Conservation (phyloP, 2,113 vertebrate species). For the Sphaerodactylus townsendi region DNA sequence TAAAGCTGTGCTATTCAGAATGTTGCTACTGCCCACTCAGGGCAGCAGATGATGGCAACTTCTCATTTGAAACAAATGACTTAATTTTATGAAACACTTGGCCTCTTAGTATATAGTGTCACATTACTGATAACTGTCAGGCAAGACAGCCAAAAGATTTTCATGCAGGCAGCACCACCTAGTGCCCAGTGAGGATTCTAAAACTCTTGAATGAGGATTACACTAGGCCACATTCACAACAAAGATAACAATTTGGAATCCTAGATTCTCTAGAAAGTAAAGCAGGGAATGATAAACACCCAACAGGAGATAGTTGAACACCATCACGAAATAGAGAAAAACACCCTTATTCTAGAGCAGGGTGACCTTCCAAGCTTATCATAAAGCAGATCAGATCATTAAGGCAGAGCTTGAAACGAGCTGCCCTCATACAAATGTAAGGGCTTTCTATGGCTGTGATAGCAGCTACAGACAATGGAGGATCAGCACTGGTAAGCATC, state of each 20-base stretch:
- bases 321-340: neutral
- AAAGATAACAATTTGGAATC: neutral
- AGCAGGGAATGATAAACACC: neutral
- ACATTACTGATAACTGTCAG: neutral
- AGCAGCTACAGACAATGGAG: too few relatives aligned
- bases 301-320: neutral
- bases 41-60: slow-evolving; percentile 48
- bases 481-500: too few relatives aligned
- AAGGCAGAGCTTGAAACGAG: too few relatives aligned
- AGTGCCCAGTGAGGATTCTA: neutral
- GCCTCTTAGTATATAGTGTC: slow-evolving; percentile 23
- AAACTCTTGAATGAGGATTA: neutral
- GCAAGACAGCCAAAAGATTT: neutral
- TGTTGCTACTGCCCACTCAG: slow-evolving; percentile 24
- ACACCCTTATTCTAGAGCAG: neutral
- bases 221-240: neutral
- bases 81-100: slow-evolving; percentile 34
- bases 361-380: too few relatives aligned
- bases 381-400: too few relatives aligned
- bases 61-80: slow-evolving; percentile 56
- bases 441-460: too few relatives aligned
- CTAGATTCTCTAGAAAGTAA: neutral
- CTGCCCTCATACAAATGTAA: too few relatives aligned
- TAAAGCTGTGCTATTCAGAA: slow-evolving; percentile 34
- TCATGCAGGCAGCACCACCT: slow-evolving; percentile 61